Evolutionary conservation across 2,797 vertebrate genomes (phyloP), one percentile per base, ranked within the genome.

Genomic region (Protosalanx chinensis): DNA sequence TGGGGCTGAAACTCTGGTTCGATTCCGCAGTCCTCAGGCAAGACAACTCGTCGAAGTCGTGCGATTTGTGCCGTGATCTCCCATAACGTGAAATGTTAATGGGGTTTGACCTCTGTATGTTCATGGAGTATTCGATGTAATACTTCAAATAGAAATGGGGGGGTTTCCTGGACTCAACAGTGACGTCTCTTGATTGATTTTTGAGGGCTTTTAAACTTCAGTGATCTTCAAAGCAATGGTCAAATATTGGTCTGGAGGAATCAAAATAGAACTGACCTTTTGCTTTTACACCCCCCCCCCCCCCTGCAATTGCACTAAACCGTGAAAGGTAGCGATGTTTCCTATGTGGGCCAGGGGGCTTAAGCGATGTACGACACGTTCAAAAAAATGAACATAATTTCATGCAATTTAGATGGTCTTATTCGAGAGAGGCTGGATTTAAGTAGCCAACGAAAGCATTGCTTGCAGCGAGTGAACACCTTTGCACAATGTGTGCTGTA

Each of bases 41-140:
- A 88, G 97, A 94, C 73, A 95, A 86, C 78, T 99, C 97, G 79
- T 99, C 97, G 76, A 98, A 98, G 91, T 99, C 97, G 91, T 98
- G 97, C 88, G 93, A 93, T 96, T 99, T 99, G 91, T 96, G 97
- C 90, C 98, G 92, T 88, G 96, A 93, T 95, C 97, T 93, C 92
- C 97, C 97, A 98, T 98, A 96, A 87, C 96, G 95, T 89, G 96
- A 93, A 94, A 99, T 99, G 89, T 95, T 95, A 93, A 99, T 99
- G 87, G 98, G 97, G 94, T 94, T 96, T 87, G 98, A 99, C 92
- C 98, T 96, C 94, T 96, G 98, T 97, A 99, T 96, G 97, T 97
- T 99, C 97, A 99, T 99, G 95, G 95, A 93, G 96, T 95, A 95
- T 95, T 85, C 88, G 92, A 90, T 91, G 84, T 27, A 82, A 83